phyloP scores from a whole-genome alignment of 2,113 vertebrate genomes.

The Ia io region DNA sequence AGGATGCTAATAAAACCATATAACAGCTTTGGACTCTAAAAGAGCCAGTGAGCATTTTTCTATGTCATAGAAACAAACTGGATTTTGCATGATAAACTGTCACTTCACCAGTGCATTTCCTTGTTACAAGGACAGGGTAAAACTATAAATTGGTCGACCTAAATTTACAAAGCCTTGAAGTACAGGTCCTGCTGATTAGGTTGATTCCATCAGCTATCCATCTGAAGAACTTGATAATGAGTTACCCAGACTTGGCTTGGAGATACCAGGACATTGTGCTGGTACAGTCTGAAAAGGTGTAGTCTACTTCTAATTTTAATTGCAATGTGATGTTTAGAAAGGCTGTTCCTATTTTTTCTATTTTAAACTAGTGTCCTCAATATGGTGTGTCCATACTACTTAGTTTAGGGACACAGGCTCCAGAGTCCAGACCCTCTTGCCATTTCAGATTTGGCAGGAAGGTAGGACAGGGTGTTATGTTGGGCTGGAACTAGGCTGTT shows the following conservation, averaged over 20 bases:
- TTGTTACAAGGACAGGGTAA: not conserved
- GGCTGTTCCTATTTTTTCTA: not conserved
- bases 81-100: not conserved
- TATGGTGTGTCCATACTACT: not conserved
- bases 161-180: not conserved
- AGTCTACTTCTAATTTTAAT: not conserved
- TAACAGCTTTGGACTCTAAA: not conserved
- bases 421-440: not conserved
- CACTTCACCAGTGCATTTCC: not conserved
- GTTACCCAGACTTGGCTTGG: not conserved
- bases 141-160: not conserved
- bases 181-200: not conserved
- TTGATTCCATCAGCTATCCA: not conserved
- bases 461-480: not conserved
- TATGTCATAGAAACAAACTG: not conserved
- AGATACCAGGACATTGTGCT: not conserved
- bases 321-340: not conserved
- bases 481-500: not conserved
- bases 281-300: not conserved
- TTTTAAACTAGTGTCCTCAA: not conserved
- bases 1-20: not conserved
- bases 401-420: not conserved
- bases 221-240: not conserved
- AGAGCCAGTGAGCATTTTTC: not conserved
- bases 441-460: not conserved